Conservation (phyloP, 2,888 invertebrate genomes). For the Cephus nigrinus region DNA sequence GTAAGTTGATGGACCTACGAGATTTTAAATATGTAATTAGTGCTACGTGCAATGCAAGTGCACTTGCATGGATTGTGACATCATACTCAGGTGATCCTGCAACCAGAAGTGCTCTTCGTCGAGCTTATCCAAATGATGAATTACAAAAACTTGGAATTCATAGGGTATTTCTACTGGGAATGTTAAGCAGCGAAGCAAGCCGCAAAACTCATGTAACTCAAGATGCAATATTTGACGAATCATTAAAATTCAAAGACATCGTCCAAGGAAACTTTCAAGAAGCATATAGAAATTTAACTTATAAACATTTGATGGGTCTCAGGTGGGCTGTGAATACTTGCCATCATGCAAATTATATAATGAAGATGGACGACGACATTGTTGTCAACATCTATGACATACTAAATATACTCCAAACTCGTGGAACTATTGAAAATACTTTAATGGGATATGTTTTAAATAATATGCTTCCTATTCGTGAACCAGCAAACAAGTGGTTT, state of each 20-base stretch:
- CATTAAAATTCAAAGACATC: slow-evolving; percentile 74
- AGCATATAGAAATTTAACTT: slow-evolving; percentile 83
- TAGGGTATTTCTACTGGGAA: slow-evolving; percentile 78
- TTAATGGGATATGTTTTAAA: slow-evolving; percentile 77
- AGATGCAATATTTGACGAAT: slow-evolving; percentile 73
- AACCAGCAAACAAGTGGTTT: slow-evolving; percentile 82
- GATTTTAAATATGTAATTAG: slow-evolving; percentile 33
- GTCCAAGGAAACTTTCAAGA: slow-evolving; percentile 83
- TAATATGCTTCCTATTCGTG: slow-evolving; percentile 74
- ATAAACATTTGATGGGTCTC: slow-evolving; percentile 85
- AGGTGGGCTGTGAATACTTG: slow-evolving; percentile 79
- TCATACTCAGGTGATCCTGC: slow-evolving; percentile 82
- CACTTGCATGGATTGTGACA: slow-evolving; percentile 72
- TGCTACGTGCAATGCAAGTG: slow-evolving; percentile 35
- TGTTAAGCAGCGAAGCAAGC: slow-evolving; percentile 67
- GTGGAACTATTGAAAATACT: slow-evolving; percentile 53
- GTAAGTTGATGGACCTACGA: slow-evolving; percentile 29
- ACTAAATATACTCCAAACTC: slow-evolving; percentile 39
- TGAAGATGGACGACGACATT: slow-evolving; percentile 88
- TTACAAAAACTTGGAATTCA: slow-evolving; percentile 71
- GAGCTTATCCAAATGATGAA: slow-evolving; percentile 72
- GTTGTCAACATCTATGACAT: slow-evolving; percentile 77
- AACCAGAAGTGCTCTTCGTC: slow-evolving; percentile 76
- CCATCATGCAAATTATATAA: slow-evolving; percentile 71
- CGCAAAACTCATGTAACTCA: slow-evolving; percentile 67